Evolutionary conservation across 2,113 vertebrate genomes (phyloP).

Genomic region (Brienomyrus brachyistius): DNA sequence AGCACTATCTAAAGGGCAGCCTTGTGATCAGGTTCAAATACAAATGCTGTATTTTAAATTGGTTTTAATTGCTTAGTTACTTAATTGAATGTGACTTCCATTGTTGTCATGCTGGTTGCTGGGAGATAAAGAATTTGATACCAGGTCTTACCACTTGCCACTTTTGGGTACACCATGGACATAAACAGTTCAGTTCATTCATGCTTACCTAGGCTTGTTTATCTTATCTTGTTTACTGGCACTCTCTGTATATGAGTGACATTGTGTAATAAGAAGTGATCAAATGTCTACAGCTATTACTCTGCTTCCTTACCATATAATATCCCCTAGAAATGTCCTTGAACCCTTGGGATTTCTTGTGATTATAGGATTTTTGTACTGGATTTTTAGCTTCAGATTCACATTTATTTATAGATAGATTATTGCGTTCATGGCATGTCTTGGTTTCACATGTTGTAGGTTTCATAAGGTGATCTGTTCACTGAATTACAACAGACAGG

Average conservation of each 20-base stretch:
- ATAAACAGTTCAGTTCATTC: background rate
- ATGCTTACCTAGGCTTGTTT: background rate
- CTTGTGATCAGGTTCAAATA: background rate
- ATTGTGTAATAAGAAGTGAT: background rate
- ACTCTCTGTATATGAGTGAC: background rate
- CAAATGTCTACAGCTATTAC: background rate
- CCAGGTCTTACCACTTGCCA: background rate
- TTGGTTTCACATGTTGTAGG: background rate
- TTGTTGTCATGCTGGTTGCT: background rate
- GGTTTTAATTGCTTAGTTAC: background rate
- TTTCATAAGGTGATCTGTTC: background rate
- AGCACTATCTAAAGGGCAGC: background rate
- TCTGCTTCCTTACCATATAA: background rate
- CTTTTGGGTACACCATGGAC: background rate
- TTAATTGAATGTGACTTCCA: background rate
- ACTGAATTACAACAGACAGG: background rate
- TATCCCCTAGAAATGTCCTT: background rate
- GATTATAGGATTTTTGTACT: background rate
- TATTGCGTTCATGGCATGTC: background rate
- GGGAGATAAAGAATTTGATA: background rate
- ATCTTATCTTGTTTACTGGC: background rate
- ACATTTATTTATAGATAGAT: background rate
- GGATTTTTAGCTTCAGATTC: background rate
- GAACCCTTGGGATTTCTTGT: background rate
- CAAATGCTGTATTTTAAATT: background rate